These are phyloP conservation scores for Otus sunia DNA, from an alignment of 2,113 vertebrate species.

Conservation along the genomic window DNA sequence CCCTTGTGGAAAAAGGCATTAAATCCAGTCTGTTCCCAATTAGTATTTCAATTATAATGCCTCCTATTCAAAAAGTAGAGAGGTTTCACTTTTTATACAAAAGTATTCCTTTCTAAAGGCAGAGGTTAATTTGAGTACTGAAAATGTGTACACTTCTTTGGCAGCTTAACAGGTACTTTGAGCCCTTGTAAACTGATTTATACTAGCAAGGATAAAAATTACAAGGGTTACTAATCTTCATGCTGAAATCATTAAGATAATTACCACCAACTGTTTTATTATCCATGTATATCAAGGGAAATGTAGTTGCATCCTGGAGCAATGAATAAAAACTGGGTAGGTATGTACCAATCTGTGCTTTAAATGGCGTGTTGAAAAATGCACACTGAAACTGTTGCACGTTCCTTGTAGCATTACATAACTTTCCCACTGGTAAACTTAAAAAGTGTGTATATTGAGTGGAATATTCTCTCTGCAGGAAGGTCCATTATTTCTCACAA, in stretches of 20 bases:
- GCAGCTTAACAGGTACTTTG: slow-evolving; percentile 28
- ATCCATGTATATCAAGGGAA: slow-evolving; percentile 21
- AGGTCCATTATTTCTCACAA: neutral
- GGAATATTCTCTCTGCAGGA: neutral
- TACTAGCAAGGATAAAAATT: slow-evolving; percentile 52
- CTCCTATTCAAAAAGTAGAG: neutral
- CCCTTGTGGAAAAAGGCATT: neutral
- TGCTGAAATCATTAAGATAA: slow-evolving; percentile 49
- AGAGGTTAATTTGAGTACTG: slow-evolving; percentile 10
- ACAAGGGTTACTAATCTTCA: slow-evolving; percentile 52
- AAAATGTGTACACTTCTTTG: neutral
- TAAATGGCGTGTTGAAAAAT: neutral
- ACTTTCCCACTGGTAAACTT: neutral
- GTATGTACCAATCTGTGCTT: neutral
- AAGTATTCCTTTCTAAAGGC: neutral
- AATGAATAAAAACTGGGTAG: neutral
- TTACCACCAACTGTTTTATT: slow-evolving; percentile 55
- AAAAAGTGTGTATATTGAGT: neutral
- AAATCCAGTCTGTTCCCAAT: neutral
- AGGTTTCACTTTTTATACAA: neutral
- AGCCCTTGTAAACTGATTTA: slow-evolving; percentile 53
- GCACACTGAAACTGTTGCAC: neutral
- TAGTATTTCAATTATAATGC: neutral
- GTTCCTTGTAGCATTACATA: neutral
- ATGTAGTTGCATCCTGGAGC: slow-evolving; percentile 15